A percentile compares a stretch with the other conserved stretches of the same genome.
Evolutionary conservation across 1,140 invertebrate genomes (phyloP).

Genomic region (Stenopsyche tienmushanensis): DNA sequence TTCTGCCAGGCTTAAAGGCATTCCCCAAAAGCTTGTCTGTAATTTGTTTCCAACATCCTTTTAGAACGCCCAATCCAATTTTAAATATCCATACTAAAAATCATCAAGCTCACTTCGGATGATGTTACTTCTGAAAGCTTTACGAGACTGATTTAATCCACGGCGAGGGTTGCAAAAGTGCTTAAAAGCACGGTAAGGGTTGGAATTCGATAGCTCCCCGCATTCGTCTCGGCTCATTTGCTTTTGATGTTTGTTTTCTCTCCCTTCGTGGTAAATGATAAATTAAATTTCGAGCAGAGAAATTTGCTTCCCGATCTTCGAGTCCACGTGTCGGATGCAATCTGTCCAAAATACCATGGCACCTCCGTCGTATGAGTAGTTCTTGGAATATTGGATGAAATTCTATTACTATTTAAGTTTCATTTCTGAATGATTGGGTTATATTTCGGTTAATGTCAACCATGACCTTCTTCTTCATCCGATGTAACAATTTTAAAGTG

Average conservation of each 20-base stretch:
- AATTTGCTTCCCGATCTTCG: slow-evolving; percentile 8
- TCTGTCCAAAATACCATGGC: not conserved
- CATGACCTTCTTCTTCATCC: too few relatives aligned
- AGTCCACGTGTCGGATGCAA: slow-evolving; percentile 1
- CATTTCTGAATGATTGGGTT: not conserved
- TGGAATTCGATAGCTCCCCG: not conserved
- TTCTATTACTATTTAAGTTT: not conserved
- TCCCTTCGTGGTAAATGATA: slow-evolving; percentile 6
- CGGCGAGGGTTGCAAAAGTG: not conserved
- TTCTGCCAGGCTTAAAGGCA: too few relatives aligned
- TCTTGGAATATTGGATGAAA: not conserved
- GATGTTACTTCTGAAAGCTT: not conserved
- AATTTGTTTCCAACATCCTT: too few relatives aligned
- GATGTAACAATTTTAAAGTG: not conserved
- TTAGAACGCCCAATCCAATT: too few relatives aligned
- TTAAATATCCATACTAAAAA: too few relatives aligned
- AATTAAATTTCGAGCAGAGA: slow-evolving; percentile 12
- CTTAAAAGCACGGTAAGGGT: not conserved
- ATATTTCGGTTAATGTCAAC: too few relatives aligned
- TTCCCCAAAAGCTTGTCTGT: too few relatives aligned
- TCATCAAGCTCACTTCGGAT: too few relatives aligned
- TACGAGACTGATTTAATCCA: not conserved
- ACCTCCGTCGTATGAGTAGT: not conserved
- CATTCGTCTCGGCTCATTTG: slow-evolving; percentile 4
- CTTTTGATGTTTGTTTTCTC: slow-evolving; percentile 9